phyloP scores from a whole-genome alignment of 1,140 invertebrate species.

The Medauroidea extradentata region DNA sequence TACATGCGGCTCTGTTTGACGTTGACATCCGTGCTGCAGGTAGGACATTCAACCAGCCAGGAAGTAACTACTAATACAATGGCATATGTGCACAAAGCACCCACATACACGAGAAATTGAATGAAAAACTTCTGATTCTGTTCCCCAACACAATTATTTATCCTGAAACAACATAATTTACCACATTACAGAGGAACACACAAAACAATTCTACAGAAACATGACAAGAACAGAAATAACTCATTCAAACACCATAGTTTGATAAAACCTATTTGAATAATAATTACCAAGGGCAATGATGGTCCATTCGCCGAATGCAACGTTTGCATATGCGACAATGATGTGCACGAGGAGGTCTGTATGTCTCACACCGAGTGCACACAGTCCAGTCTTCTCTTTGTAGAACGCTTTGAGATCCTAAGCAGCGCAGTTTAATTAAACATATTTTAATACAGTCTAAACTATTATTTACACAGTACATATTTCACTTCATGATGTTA shows the following conservation, averaged over 20 bases:
- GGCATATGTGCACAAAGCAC: slow-evolving; percentile 62
- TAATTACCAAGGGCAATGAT: slow-evolving; percentile 77
- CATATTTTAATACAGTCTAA: too few species aligned
- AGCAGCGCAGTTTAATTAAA: too few species aligned
- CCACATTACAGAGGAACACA: not conserved
- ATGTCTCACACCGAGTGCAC: slow-evolving; percentile 79
- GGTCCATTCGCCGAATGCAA: slow-evolving; percentile 85
- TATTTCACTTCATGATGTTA: too few species aligned
- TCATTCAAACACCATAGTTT: not conserved
- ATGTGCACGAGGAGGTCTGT: slow-evolving; percentile 78
- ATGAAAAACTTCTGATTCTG: slow-evolving; percentile 92
- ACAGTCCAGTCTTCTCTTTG: slow-evolving; percentile 77
- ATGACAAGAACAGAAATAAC: not conserved
- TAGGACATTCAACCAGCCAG: slow-evolving; percentile 69
- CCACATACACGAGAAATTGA: slow-evolving; percentile 83
- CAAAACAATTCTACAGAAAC: not conserved
- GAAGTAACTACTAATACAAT: slow-evolving; percentile 65
- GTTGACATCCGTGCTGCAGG: slow-evolving; percentile 61
- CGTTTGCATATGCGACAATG: slow-evolving; percentile 86
- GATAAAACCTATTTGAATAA: not conserved
- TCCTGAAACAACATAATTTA: slow-evolving; percentile 54
- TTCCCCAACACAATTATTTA: slow-evolving; percentile 93
- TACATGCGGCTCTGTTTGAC: slow-evolving; percentile 74
- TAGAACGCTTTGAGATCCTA: slow-evolving; percentile 22
- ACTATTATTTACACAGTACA: too few species aligned